Percentiles rank a stretch among this genome's conserved stretches.
Evolutionary conservation across 64 coral and sea anemone species (phyloP).

Genomic region (Anthopleura sola): DNA sequence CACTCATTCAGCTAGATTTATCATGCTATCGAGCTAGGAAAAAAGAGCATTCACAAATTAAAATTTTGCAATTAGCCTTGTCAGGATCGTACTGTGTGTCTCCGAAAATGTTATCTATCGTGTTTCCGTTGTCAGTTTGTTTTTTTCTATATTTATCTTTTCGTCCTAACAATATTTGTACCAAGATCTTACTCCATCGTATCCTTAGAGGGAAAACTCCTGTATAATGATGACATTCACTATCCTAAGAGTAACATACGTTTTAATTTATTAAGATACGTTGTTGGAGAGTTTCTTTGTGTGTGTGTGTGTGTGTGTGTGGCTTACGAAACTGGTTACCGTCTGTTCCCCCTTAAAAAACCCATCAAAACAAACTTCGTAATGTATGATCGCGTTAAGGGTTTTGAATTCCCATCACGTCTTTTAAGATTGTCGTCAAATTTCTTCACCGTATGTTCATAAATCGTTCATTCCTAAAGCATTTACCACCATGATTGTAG

Average conservation of each 20-base stretch:
- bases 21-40: background rate
- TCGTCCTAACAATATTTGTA: background rate
- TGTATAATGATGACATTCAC: background rate
- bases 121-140: background rate
- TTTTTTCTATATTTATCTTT: background rate
- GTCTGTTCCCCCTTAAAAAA: background rate
- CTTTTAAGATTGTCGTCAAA: background rate
- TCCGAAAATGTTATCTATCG: background rate
- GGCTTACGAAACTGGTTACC: background rate
- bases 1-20: background rate
- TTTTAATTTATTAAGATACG: background rate
- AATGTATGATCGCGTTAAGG: background rate
- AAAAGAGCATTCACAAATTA: background rate
- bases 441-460: background rate
- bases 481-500: slow-evolving; percentile 3
- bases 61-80: background rate
- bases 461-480: slow-evolving; percentile 28
- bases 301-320: background rate
- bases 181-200: background rate
- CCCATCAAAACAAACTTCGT: slow-evolving; percentile 17
- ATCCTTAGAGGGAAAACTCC: background rate
- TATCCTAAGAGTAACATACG: background rate
- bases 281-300: background rate
- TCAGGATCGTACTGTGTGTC: background rate
- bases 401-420: background rate